Base-by-base conservation (phyloP, 2,797 vertebrate species). In the Echeneis naucrates region DNA sequence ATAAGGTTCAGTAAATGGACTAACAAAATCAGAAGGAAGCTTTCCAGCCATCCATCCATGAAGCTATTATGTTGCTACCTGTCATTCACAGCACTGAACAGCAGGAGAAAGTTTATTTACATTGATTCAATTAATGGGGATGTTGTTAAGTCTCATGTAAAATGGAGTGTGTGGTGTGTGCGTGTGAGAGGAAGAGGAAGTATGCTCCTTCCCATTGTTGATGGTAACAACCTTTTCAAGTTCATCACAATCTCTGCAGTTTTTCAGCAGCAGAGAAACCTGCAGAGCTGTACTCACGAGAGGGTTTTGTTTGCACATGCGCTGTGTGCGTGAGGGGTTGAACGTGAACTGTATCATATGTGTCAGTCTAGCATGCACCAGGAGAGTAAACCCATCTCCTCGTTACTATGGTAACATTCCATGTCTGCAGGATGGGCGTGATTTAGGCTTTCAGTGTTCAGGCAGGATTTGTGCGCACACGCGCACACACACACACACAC, bases 321-420 rank as follows among this genome's bases (percentile, higher is more conserved):
- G 33, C 60, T 23, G 26, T 24, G 66, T 0, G 27, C 16, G 30
- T 55, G 70, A 62, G 56, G 5, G 59, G 64, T 54, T 68, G 54
- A 66, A 76, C 78, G 69, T 74, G 69, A 71, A 64, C 72, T 80
- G 77, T 74, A 81, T 32, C 48, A 61, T 72, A 58, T 75, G 69
- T 77, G 74, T 83, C 58, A 67, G 80, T 61, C 72, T 80, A 64
- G 21, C 77, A 21, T 69, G 68, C 72, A 77, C 70, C 70, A 83
- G 83, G 85, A 83, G 85, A 86, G 88, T 92, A 87, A 92, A 91
- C 87, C 90, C 70, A 78, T 85, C 75, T 83, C 68, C 70, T 56
- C 53, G 93, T 95, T 94, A 88, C 93, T 90, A 94, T 94, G 93
- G 93, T 81, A 91, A 94, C 82, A 12, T 75, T 80, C 61, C 51